phyloP scores from a whole-genome alignment of 2,113 vertebrate species.

The Cardinalis cardinalis region DNA sequence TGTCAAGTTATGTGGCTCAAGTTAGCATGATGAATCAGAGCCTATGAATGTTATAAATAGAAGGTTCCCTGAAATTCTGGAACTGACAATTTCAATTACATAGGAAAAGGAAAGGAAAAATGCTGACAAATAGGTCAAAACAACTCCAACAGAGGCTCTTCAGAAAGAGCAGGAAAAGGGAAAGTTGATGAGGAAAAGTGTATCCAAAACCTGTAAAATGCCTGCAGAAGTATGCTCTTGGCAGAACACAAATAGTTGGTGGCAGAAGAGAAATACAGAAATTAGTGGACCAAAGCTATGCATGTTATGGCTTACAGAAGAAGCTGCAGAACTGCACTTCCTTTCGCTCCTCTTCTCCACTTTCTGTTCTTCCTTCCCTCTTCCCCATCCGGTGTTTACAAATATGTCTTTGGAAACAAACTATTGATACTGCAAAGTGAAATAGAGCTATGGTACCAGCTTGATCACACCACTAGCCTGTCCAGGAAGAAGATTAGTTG shows the following conservation, averaged over 20 bases:
- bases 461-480: neutral
- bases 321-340: neutral
- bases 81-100: constrained; percentile 27
- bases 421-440: neutral
- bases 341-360: neutral
- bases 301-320: neutral
- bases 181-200: neutral
- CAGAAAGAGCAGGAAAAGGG: neutral
- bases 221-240: neutral
- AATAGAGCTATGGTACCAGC: neutral
- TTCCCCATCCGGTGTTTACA: neutral
- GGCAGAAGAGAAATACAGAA: neutral
- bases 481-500: neutral
- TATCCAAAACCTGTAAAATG: neutral
- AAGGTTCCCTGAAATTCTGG: constrained; percentile 25
- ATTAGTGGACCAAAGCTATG: neutral
- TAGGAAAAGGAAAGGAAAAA: neutral
- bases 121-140: constrained; percentile 5
- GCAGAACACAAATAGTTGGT: neutral
- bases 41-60: neutral
- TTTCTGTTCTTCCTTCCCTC: neutral
- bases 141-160: neutral
- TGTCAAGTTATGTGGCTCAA: constrained; percentile 7
- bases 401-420: neutral
- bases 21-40: neutral